phyloP scores from a whole-genome alignment of 2,888 invertebrate species.

The Neoaliturus tenellus region DNA sequence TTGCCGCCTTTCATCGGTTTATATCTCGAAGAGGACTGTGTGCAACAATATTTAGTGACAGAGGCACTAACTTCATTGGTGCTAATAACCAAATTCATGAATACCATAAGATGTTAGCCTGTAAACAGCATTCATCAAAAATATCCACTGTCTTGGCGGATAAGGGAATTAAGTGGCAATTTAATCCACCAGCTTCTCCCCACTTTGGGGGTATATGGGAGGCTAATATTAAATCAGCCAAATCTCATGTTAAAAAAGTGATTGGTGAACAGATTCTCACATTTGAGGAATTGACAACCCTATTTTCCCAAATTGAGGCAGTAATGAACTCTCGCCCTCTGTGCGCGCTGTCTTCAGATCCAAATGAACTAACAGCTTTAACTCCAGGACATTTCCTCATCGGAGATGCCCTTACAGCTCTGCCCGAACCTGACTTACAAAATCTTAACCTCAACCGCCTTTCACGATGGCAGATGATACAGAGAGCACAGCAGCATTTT shows the following conservation, averaged over 20 bases:
- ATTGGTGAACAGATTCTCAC: conserved; percentile 63
- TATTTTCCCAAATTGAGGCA: conserved; percentile 66
- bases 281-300: conserved; percentile 67
- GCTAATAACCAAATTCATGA: too few relatives aligned
- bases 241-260: conserved; percentile 65
- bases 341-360: conserved; percentile 64
- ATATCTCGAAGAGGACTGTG: conserved; percentile 65
- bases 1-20: conserved; percentile 67
- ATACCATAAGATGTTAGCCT: too few relatives aligned
- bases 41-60: conserved; percentile 66
- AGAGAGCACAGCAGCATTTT: too few relatives aligned
- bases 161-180: conserved; percentile 68
- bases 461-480: too few relatives aligned
- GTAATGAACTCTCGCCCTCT: conserved; percentile 68
- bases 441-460: too few relatives aligned
- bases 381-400: conserved; percentile 69
- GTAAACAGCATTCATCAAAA: too few relatives aligned
- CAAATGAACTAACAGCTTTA: conserved; percentile 63
- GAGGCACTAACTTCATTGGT: conserved; percentile 69
- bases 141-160: too few relatives aligned
- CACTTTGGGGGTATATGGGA: conserved; percentile 70
- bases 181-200: conserved; percentile 68
- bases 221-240: conserved; percentile 68
- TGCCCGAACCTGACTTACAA: conserved; percentile 68
- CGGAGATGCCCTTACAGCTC: conserved; percentile 61